Conservation (phyloP, 2,888 invertebrate species). For the Chrysodeixis includens region DNA sequence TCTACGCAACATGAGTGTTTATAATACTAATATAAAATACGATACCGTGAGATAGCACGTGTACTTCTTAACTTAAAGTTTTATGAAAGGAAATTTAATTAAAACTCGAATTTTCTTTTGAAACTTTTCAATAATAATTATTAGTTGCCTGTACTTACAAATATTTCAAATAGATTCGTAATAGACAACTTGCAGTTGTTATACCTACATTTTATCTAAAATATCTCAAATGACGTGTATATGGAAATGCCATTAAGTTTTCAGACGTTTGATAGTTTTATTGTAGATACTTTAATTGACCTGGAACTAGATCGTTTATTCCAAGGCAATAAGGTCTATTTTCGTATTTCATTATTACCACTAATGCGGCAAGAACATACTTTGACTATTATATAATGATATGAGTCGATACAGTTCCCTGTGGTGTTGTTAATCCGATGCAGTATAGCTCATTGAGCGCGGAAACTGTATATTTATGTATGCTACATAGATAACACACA, state of each 20-base stretch:
- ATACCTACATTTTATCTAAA: too few relatives aligned
- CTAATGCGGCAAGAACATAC: neutral
- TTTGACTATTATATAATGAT: constrained; percentile 6
- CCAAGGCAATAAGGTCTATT: neutral
- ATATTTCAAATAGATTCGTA: too few relatives aligned
- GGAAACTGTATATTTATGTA: constrained; percentile 7
- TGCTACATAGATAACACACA: neutral
- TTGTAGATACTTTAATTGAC: too few relatives aligned
- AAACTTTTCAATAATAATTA: too few relatives aligned
- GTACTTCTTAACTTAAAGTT: neutral
- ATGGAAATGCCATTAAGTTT: too few relatives aligned
- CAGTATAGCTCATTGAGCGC: constrained; percentile 16
- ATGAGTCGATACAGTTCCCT: neutral
- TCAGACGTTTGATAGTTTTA: too few relatives aligned
- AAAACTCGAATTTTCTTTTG: too few relatives aligned
- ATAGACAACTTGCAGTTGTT: too few relatives aligned
- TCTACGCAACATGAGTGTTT: neutral
- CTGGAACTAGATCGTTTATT: too few relatives aligned
- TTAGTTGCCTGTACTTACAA: too few relatives aligned
- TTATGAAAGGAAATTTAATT: too few relatives aligned
- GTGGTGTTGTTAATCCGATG: constrained; percentile 28
- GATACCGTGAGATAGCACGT: neutral
- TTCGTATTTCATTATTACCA: neutral
- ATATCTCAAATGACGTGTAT: too few relatives aligned
- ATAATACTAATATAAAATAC: neutral